phyloP scores from a whole-genome alignment of 1,140 invertebrate genomes.

The Drosophila rufa region DNA sequence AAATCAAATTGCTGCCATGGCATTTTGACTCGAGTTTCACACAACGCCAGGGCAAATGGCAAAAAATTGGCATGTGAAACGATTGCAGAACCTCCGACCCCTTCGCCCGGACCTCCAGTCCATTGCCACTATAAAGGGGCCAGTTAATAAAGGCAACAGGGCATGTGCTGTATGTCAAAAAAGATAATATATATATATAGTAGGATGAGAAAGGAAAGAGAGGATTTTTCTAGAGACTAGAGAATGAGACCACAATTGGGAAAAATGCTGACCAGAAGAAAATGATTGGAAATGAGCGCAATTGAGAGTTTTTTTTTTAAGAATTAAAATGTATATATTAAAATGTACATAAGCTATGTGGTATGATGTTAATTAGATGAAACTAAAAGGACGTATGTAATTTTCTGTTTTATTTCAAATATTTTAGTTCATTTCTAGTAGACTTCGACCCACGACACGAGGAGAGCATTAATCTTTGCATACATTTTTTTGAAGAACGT shows the following conservation, averaged over 20 bases:
- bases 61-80: conserved; percentile 44
- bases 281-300: background rate
- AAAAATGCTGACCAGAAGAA: conserved; percentile 11
- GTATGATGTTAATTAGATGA: no score
- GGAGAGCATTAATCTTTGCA: no score
- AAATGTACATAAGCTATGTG: no score
- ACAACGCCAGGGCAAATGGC: conserved; percentile 40
- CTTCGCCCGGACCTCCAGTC: conserved; percentile 1
- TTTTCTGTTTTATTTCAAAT: no score
- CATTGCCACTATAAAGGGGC: conserved; percentile 48
- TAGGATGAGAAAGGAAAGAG: background rate
- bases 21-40: conserved; percentile 47
- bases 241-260: background rate
- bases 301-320: no score
- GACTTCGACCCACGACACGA: no score
- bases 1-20: conserved; percentile 43
- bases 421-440: no score
- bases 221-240: background rate
- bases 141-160: conserved; percentile 74
- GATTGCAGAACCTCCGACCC: conserved; percentile 16
- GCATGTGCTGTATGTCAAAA: conserved; percentile 58
- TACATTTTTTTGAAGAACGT: no score
- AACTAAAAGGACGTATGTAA: no score
- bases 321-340: background rate
- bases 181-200: conserved; percentile 14